Percentiles rank a stretch among this genome's conserved stretches.
phyloP scores from a whole-genome alignment of 2,113 vertebrate genomes.

The Vulpes lagopus region DNA sequence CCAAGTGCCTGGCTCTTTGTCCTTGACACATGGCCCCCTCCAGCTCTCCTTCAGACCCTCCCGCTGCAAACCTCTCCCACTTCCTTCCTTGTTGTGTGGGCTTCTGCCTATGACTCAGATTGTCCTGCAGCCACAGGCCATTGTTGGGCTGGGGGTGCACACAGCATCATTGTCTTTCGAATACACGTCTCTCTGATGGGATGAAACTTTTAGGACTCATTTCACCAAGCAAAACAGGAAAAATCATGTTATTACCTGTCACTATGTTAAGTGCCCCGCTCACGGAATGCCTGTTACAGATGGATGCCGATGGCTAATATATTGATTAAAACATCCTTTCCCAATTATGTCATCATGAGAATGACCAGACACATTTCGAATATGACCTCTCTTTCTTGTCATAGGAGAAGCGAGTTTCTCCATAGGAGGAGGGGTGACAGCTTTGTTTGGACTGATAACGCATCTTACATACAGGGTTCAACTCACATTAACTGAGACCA shows the following conservation, averaged over 20 bases:
- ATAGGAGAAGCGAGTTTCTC: fast-evolving
- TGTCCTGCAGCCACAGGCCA: fast-evolving
- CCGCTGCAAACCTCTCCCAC: fast-evolving
- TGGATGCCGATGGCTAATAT: fast-evolving
- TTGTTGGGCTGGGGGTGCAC: fast-evolving
- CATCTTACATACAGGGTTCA: neutral
- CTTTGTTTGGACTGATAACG: neutral
- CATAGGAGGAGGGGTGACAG: fast-evolving
- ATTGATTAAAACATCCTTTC: neutral
- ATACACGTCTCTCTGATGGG: fast-evolving
- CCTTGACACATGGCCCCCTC: fast-evolving
- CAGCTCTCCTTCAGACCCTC: neutral
- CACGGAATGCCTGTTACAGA: fast-evolving
- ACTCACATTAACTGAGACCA: neutral
- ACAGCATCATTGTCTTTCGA: fast-evolving
- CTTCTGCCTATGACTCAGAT: fast-evolving
- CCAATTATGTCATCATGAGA: too few relatives aligned
- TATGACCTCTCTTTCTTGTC: fast-evolving
- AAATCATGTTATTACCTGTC: neutral
- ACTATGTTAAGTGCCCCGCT: fast-evolving
- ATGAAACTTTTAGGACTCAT: neutral
- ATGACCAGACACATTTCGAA: fast-evolving
- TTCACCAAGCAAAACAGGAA: neutral
- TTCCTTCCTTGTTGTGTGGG: fast-evolving
- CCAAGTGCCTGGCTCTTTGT: too few relatives aligned